These are phyloP conservation scores for Cyphomyrus discorhynchus DNA, from an alignment of 2,113 vertebrate genomes.

Conservation along the genomic window DNA sequence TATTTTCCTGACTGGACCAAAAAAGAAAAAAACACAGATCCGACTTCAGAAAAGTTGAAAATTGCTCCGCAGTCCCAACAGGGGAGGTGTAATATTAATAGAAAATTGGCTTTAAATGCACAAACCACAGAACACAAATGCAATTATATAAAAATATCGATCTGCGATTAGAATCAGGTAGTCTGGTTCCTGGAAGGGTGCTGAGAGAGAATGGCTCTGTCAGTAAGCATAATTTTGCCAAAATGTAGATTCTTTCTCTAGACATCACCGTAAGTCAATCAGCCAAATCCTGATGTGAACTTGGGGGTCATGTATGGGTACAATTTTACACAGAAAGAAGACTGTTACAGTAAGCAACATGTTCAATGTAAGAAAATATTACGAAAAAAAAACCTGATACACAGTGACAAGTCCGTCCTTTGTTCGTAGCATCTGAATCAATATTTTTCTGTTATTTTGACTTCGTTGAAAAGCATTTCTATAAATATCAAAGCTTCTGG, in stretches of 20 bases:
- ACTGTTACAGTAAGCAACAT: not conserved
- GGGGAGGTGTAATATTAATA: not conserved
- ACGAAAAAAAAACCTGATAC: not conserved
- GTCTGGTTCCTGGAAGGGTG: not conserved
- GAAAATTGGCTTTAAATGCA: not conserved
- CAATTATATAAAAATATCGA: not conserved
- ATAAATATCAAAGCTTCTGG: not conserved
- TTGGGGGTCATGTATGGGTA: not conserved
- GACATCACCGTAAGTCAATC: not conserved
- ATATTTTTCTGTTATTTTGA: constrained; percentile 7
- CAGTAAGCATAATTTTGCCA: not conserved
- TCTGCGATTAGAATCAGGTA: not conserved
- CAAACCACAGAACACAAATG: not conserved
- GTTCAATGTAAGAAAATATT: not conserved
- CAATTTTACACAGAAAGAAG: not conserved
- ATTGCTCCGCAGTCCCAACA: not conserved
- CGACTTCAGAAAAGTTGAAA: not conserved
- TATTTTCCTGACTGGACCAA: not conserved
- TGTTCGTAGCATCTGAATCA: not conserved
- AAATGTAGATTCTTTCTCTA: not conserved
- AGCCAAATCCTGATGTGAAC: not conserved
- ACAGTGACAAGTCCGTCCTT: not conserved
- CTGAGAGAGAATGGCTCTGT: not conserved
- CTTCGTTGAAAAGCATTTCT: not conserved
- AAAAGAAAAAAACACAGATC: not conserved